Percentiles rank a stretch among this genome's conserved stretches.
phyloP scores from a whole-genome alignment of 2,888 invertebrate species.

The Eretmocerus hayati region DNA sequence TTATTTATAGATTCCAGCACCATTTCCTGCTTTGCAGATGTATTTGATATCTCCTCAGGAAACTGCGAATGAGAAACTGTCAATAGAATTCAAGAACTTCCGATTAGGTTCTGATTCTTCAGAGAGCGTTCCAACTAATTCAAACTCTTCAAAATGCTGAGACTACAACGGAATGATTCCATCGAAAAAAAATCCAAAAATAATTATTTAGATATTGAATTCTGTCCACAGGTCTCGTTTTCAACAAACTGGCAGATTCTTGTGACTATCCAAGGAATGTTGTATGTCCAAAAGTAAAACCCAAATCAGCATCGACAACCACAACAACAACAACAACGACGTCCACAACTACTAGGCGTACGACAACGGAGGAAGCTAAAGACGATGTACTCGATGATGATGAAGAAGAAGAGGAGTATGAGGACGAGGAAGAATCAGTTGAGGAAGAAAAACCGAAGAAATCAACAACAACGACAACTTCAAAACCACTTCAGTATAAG shows the following conservation, averaged over 20 bases:
- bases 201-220: no score
- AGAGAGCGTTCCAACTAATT: no score
- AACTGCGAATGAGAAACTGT: no score
- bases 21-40: no score
- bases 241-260: slow-evolving; percentile 86
- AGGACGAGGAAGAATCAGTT: slow-evolving; percentile 46
- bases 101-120: no score
- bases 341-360: slow-evolving; percentile 48
- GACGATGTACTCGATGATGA: slow-evolving; percentile 49
- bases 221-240: slow-evolving; percentile 64
- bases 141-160: no score
- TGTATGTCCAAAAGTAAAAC: slow-evolving; percentile 61
- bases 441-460: slow-evolving; percentile 45
- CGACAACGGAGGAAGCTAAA: slow-evolving; percentile 47
- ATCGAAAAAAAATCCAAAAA: no score
- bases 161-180: no score
- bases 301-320: slow-evolving; percentile 47
- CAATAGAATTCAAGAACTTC: no score
- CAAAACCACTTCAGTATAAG: slow-evolving; percentile 38
- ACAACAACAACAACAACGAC: slow-evolving; percentile 52
- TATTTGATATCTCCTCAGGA: no score
- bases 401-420: slow-evolving; percentile 46
- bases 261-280: slow-evolving; percentile 90
- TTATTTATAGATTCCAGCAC: no score
- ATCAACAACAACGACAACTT: slow-evolving; percentile 31